Conservation (phyloP, 2,888 invertebrate genomes). For the Hypomecis punctinalis region DNA sequence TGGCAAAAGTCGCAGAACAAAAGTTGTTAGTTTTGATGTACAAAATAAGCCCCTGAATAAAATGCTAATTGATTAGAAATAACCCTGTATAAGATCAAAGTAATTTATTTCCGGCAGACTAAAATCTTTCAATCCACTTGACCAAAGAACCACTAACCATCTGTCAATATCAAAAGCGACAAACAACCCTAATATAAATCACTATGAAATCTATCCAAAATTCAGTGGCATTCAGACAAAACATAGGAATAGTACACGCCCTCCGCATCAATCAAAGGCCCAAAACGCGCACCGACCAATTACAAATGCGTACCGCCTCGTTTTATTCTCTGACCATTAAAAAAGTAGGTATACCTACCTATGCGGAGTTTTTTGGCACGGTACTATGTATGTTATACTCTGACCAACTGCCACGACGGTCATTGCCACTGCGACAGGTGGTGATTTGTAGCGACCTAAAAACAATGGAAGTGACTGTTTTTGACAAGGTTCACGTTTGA, state of each 20-base stretch:
- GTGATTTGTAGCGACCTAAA: conserved; percentile 51
- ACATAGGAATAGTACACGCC: conserved; percentile 28
- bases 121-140: too few relatives aligned
- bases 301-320: conserved; percentile 36
- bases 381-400: conserved; percentile 38
- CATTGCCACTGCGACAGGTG: conserved; percentile 75
- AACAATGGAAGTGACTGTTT: conserved; percentile 48
- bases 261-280: conserved; percentile 34
- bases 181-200: neutral
- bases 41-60: too few relatives aligned
- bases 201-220: neutral
- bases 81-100: too few relatives aligned
- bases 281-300: conserved; percentile 38
- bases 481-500: too few relatives aligned
- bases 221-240: conserved; percentile 8
- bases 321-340: conserved; percentile 27
- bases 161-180: neutral
- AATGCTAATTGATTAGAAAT: too few relatives aligned
- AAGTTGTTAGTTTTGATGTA: too few relatives aligned
- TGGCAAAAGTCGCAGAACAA: too few relatives aligned
- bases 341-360: conserved; percentile 31
- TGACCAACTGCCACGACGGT: conserved; percentile 52
- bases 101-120: too few relatives aligned
- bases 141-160: too few relatives aligned
- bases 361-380: conserved; percentile 39